Evolutionary conservation across 2,888 invertebrate genomes (phyloP), one percentile per base, ranked within the genome.

Genomic region (Liodrosophila aerea): DNA sequence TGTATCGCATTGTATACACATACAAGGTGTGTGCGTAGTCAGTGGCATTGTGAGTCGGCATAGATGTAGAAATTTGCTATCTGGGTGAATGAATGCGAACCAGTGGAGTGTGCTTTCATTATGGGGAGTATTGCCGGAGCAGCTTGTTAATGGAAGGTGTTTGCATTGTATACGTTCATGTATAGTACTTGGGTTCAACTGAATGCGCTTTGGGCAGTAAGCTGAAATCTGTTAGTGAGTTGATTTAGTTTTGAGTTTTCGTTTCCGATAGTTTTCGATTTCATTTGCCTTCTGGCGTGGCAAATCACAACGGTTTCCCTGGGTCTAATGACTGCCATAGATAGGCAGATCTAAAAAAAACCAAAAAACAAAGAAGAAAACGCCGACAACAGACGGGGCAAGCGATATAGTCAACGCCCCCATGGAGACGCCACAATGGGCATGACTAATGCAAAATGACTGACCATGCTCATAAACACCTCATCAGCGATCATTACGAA

Each of bases 361-460:
- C 41, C 5, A 5, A 5, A 12, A 31, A 36, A 50, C 46, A 29
- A 47, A 46, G 34, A 64, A 56, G 56, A 54, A 52, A 58, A 49
- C 12, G 64, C 64, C 73, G 67, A 67, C 52, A 65, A 43, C 40
- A 33, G 49, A 39, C 51, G 53, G 36, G 37, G 31, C 51, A 52
- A 58, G 30, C 54, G 49, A 12, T 15, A 16, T 50, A 60, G 67
- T 61, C 56, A 68, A 83, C 83, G 76, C 78, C 81, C 84, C 78
- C 84, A 62, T 64, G 58, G 68, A 72, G 68, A 63, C 50, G 59
- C 71, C 53, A 61, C 69, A 77, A 72, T 64, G 69, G 78, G 64
- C 78, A 77, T 78, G 78, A 78, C 78, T 78, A 84, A 78, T 78
- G 84, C 78, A 68, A 84, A 78, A 84, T 78, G 74, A 44, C 61